phyloP scores from a whole-genome alignment of 2,888 invertebrate species.

The Resseliella maxima region DNA sequence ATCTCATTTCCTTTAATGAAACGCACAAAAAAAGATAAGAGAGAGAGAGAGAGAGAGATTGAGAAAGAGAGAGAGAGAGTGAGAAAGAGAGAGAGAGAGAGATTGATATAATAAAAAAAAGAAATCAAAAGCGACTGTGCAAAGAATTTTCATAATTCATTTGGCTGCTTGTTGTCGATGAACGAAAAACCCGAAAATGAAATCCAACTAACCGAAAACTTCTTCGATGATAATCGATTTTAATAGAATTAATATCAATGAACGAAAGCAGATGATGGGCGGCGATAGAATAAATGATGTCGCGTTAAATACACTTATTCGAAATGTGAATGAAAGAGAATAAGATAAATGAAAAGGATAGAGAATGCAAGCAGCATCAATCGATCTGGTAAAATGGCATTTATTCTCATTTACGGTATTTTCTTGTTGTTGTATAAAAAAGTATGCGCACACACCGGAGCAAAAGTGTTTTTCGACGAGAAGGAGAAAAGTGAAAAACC shows the following conservation, averaged over 20 bases:
- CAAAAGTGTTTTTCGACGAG: neutral
- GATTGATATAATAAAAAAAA: neutral
- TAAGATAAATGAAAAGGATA: neutral
- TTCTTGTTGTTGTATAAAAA: neutral
- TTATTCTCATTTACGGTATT: neutral
- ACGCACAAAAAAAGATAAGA: neutral
- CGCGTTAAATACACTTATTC: neutral
- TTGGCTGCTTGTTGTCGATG: neutral
- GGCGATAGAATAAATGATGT: constrained; percentile 46
- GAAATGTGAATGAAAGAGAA: neutral
- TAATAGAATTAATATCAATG: constrained; percentile 53
- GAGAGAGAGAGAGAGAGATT: too few species aligned
- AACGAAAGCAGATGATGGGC: constrained; percentile 30
- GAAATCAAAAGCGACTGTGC: neutral
- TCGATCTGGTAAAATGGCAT: constrained; percentile 28
- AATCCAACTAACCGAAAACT: constrained; percentile 31
- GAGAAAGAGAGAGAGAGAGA: neutral
- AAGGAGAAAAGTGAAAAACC: constrained; percentile 51
- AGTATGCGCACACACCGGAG: neutral
- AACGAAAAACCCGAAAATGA: neutral
- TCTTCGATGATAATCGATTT: constrained; percentile 51
- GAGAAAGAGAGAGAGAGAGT: neutral
- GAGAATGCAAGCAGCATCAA: neutral
- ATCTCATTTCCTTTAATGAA: constrained; percentile 17
- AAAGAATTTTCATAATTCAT: constrained; percentile 3